Evolutionary conservation across 64 coral and sea anemone genomes (phyloP).

Genomic region (Montipora cactus): DNA sequence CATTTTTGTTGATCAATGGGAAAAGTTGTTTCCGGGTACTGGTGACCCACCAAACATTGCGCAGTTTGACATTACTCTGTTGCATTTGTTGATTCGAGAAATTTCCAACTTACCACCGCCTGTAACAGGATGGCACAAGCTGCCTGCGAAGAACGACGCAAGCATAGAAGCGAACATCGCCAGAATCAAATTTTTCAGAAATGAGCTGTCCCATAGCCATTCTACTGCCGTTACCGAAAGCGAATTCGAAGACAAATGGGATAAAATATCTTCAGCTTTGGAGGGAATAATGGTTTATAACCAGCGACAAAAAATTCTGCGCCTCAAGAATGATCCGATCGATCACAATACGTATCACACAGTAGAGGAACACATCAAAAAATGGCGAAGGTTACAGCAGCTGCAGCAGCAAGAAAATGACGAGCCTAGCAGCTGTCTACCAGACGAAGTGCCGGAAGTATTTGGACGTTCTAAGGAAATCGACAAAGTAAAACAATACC

Average conservation of each 20-base stretch:
- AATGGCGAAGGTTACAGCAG: neutral
- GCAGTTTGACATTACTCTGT: too few relatives aligned
- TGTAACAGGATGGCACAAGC: slow-evolving; percentile 56
- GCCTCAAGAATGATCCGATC: slow-evolving; percentile 14
- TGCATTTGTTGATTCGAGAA: slow-evolving; percentile 11
- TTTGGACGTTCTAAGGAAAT: too few relatives aligned
- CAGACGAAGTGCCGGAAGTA: too few relatives aligned
- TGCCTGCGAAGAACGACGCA: slow-evolving; percentile 36
- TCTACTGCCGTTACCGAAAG: neutral
- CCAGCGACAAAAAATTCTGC: neutral
- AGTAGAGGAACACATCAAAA: slow-evolving; percentile 4
- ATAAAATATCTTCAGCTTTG: neutral
- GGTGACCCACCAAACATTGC: too few relatives aligned
- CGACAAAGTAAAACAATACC: too few relatives aligned
- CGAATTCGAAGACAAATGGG: slow-evolving; percentile 55
- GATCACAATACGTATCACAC: neutral
- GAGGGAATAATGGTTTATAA: neutral
- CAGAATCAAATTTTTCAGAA: slow-evolving; percentile 61
- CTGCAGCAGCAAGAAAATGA: neutral
- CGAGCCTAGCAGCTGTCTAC: too few relatives aligned
- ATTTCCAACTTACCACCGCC: slow-evolving; percentile 17
- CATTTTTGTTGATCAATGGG: slow-evolving; percentile 46
- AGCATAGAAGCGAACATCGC: slow-evolving; percentile 52
- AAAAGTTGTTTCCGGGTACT: neutral
- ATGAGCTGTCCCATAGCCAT: slow-evolving; percentile 36